A percentile compares a stretch with the other conserved stretches of the same genome.
Conservation (phyloP, 2,888 invertebrate species). For the Amiota mariae region DNA sequence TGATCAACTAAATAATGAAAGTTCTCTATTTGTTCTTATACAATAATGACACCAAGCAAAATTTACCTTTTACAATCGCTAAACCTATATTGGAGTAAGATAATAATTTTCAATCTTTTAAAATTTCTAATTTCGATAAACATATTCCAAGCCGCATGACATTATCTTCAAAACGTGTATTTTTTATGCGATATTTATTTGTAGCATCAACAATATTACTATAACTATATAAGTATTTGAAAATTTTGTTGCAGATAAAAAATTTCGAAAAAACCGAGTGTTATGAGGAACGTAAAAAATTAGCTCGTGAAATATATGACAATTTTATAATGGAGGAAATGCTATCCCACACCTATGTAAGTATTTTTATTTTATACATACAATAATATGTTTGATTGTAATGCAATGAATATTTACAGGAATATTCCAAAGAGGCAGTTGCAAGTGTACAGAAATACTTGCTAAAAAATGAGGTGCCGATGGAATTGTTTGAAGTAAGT, state of each 20-base stretch:
- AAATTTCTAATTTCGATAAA: too few relatives aligned
- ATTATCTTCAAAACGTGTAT: too few relatives aligned
- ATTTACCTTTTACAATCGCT: too few relatives aligned
- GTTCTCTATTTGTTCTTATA: too few relatives aligned
- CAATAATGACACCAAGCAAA: too few relatives aligned
- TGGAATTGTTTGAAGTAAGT: constrained; percentile 96
- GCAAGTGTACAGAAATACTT: constrained; percentile 98
- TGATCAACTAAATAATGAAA: too few relatives aligned
- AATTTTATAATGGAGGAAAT: constrained; percentile 99
- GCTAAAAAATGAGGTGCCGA: constrained; percentile 96
- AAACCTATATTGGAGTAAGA: too few relatives aligned
- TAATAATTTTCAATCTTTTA: too few relatives aligned
- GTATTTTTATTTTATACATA: constrained; percentile 61
- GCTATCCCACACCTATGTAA: constrained; percentile 97
- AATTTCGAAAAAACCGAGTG: constrained; percentile 98
- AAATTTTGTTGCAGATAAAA: constrained; percentile 86
- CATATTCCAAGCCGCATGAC: too few relatives aligned
- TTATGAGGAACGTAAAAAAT: constrained; percentile 94
- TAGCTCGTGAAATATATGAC: constrained; percentile 98
- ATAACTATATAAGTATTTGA: not conserved
- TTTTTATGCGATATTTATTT: too few relatives aligned
- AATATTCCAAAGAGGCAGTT: constrained; percentile 97
- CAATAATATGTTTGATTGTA: not conserved
- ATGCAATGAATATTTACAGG: constrained; percentile 77
- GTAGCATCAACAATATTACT: too few relatives aligned